phyloP scores from a whole-genome alignment of 2,113 vertebrate species.

The Sclerurus mexicanus region DNA sequence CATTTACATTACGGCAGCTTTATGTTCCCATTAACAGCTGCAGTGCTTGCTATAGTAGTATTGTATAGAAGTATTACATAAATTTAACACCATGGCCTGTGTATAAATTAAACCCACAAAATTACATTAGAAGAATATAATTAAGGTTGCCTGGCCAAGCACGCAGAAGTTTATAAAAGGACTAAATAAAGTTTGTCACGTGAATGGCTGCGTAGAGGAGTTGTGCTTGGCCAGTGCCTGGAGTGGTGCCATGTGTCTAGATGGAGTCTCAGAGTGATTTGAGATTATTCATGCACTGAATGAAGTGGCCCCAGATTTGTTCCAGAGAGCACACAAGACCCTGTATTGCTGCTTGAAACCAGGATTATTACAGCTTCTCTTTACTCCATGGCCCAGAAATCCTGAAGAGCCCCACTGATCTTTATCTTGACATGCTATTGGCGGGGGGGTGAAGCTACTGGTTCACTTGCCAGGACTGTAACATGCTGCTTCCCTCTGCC shows the following conservation, averaged over 20 bases:
- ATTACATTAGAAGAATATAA: background rate
- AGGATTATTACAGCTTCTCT: background rate
- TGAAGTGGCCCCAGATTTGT: background rate
- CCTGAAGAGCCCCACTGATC: background rate
- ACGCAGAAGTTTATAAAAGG: background rate
- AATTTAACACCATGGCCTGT: background rate
- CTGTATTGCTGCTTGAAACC: background rate
- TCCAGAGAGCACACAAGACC: background rate
- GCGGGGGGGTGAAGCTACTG: background rate
- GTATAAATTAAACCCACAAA: slow-evolving; percentile 13
- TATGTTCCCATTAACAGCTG: background rate
- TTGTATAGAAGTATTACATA: background rate
- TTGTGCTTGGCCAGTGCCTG: background rate
- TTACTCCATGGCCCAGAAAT: background rate
- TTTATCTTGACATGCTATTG: rapidly evolving
- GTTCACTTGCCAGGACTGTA: background rate
- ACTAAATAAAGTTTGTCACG: background rate
- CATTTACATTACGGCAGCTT: background rate
- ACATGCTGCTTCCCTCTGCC: background rate
- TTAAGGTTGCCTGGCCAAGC: background rate
- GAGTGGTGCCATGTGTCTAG: background rate
- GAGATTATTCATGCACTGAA: background rate
- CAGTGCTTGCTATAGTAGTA: background rate
- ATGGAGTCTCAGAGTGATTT: background rate
- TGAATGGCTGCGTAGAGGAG: rapidly evolving